A percentile compares a stretch with the other conserved stretches of the same genome.
phyloP scores from a whole-genome alignment of 2,888 invertebrate genomes.

The Drosophila niveifrons region DNA sequence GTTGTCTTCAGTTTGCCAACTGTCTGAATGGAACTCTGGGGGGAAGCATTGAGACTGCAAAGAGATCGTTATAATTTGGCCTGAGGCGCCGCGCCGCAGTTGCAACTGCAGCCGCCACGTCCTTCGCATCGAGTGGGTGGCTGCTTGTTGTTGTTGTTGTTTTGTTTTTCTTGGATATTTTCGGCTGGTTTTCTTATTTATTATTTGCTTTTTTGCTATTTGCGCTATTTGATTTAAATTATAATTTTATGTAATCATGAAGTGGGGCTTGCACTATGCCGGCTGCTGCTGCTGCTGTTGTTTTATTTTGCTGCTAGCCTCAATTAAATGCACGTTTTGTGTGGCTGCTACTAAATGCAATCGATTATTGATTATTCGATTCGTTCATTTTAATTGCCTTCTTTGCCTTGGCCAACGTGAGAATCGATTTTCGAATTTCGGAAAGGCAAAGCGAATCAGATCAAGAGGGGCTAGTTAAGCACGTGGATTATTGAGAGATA shows the following conservation, averaged over 20 bases:
- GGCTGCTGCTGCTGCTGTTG: constrained; percentile 23
- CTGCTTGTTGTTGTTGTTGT: constrained; percentile 41
- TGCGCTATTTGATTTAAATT: constrained; percentile 78
- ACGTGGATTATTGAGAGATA: constrained; percentile 24
- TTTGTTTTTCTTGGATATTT: constrained; percentile 47
- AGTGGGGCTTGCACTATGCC: constrained; percentile 38
- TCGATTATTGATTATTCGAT: constrained; percentile 71
- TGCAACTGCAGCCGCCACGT: constrained; percentile 74
- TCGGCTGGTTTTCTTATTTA: constrained; percentile 62
- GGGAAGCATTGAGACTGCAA: constrained; percentile 50
- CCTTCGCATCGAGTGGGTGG: constrained; percentile 77
- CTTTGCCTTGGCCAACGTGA: constrained; percentile 76
- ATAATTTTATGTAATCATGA: constrained; percentile 80
- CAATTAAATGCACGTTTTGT: constrained; percentile 78
- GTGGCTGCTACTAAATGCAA: constrained; percentile 68
- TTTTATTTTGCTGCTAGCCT: constrained; percentile 54
- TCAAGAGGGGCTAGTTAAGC: constrained; percentile 20
- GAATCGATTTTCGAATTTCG: constrained; percentile 46
- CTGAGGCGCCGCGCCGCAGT: constrained; percentile 77
- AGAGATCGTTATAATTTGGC: constrained; percentile 77
- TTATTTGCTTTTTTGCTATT: constrained; percentile 59
- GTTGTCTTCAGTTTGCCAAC: constrained; percentile 30
- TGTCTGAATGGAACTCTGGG: constrained; percentile 54
- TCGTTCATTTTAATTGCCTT: constrained; percentile 73
- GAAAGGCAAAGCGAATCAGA: constrained; percentile 19